phyloP scores from a whole-genome alignment of 1,140 invertebrate species.

The Leptoteleia sp. region DNA sequence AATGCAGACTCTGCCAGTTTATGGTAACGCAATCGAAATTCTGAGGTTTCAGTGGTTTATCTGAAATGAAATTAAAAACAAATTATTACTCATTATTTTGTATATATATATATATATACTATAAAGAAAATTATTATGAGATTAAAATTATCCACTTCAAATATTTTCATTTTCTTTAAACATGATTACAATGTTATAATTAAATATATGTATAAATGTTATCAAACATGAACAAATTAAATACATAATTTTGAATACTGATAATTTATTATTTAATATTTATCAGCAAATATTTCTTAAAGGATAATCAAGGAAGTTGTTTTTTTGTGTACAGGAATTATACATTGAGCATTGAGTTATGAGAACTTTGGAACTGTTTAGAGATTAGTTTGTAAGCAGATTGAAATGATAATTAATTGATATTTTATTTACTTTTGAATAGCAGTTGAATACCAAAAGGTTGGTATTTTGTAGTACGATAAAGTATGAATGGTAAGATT shows the following conservation, averaged over 20 bases:
- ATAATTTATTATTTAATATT: too few species aligned
- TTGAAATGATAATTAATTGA: background rate
- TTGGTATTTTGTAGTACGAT: background rate
- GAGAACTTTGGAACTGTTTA: too few species aligned
- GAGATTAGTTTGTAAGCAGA: too few species aligned
- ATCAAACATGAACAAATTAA: too few species aligned
- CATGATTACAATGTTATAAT: too few species aligned
- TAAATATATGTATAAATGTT: too few species aligned
- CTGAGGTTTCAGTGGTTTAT: conserved; percentile 81
- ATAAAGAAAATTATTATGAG: background rate
- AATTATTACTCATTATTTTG: background rate
- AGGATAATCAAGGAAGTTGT: too few species aligned
- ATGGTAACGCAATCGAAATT: conserved; percentile 85
- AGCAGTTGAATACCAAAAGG: background rate
- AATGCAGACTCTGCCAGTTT: conserved; percentile 85
- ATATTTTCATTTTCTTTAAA: too few species aligned
- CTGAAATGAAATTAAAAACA: conserved; percentile 52
- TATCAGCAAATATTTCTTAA: too few species aligned
- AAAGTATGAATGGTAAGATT: conserved; percentile 15
- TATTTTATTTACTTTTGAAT: background rate
- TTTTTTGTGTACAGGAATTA: too few species aligned
- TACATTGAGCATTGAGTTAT: too few species aligned
- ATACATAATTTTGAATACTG: too few species aligned
- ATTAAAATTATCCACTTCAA: background rate
- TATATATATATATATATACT: background rate